Evolutionary conservation across 2,888 invertebrate genomes (phyloP).

Genomic region (Petrolisthes cinctipes): DNA sequence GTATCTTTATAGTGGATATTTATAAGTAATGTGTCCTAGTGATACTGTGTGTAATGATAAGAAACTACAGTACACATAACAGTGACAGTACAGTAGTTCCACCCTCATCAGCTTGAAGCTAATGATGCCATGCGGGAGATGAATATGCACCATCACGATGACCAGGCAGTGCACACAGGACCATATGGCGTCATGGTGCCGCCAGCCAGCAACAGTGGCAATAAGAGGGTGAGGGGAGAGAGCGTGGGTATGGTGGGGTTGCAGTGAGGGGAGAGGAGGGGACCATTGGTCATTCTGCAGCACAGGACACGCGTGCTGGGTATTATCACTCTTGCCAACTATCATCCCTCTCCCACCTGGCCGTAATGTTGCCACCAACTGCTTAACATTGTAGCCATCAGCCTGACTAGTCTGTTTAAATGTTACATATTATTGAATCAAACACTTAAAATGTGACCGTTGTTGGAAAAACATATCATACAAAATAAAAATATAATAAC

Average conservation of each 20-base stretch:
- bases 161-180: not conserved
- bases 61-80: not conserved
- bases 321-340: conserved; percentile 47
- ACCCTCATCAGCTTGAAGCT: not conserved
- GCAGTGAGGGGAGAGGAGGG: not conserved
- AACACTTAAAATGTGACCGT: too few relatives aligned
- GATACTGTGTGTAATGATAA: not conserved
- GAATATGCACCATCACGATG: not conserved
- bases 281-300: conserved; percentile 44
- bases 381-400: too few relatives aligned
- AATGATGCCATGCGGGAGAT: not conserved
- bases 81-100: not conserved
- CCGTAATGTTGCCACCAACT: too few relatives aligned
- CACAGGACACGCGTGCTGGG: conserved; percentile 32
- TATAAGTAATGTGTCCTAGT: not conserved
- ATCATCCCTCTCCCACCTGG: too few relatives aligned
- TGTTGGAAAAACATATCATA: too few relatives aligned
- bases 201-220: conserved; percentile 21
- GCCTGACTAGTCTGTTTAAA: too few relatives aligned
- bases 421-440: too few relatives aligned
- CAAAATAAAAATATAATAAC: too few relatives aligned
- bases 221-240: conserved; percentile 17
- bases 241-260: not conserved
- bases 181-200: conserved; percentile 35
- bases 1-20: not conserved